A percentile compares a stretch with the other conserved stretches of the same genome.
Conservation (phyloP, 2,113 vertebrate species). For the Puntigrus tetrazona region DNA sequence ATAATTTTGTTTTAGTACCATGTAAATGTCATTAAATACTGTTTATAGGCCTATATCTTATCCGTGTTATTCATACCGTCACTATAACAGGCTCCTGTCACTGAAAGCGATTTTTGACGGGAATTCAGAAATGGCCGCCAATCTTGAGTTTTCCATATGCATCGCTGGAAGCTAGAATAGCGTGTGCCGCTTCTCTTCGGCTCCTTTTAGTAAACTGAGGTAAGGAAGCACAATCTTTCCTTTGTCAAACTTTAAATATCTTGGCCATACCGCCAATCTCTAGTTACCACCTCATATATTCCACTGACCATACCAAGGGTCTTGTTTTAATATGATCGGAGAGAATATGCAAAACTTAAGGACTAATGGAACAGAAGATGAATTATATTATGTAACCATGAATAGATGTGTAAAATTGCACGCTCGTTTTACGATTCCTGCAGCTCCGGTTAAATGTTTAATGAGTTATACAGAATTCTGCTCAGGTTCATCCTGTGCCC, state of each 20-base stretch:
- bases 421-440: slow-evolving; percentile 6
- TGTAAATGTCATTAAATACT: no score
- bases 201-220: neutral
- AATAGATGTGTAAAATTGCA: neutral
- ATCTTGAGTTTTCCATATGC: neutral
- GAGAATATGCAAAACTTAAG: neutral
- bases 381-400: slow-evolving; percentile 19
- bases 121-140: neutral
- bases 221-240: neutral
- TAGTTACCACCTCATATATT: slow-evolving; percentile 1
- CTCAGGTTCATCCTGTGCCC: slow-evolving; percentile 10
- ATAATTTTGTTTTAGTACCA: no score
- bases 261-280: neutral
- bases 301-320: slow-evolving; percentile 10
- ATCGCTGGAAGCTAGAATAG: neutral
- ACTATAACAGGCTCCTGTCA: neutral
- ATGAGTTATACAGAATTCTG: slow-evolving; percentile 17
- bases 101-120: neutral
- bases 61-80: neutral
- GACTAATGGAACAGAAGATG: neutral
- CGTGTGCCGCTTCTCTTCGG: neutral
- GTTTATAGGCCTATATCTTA: no score
- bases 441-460: neutral
- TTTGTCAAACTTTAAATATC: neutral
- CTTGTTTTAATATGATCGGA: neutral